phyloP scores from a whole-genome alignment of 2,888 invertebrate genomes.

The Gryllus longicercus region DNA sequence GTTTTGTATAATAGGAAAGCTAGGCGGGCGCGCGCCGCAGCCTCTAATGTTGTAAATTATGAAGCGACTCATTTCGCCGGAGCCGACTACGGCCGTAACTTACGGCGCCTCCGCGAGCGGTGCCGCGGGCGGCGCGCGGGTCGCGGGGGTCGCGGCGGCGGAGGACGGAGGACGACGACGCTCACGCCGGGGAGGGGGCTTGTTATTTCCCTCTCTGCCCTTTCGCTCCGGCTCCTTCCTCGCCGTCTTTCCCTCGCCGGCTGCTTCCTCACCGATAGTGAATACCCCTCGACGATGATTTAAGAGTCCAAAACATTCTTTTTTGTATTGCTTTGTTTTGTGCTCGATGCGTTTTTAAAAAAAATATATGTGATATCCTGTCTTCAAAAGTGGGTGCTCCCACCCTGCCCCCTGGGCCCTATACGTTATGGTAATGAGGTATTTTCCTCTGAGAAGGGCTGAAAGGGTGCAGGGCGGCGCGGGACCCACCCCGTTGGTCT shows the following conservation, averaged over 20 bases:
- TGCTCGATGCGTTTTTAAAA: not conserved
- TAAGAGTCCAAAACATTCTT: not conserved
- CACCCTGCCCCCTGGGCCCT: not conserved
- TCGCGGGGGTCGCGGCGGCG: not conserved
- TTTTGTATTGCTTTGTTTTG: slow-evolving; percentile 6
- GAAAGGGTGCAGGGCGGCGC: not conserved
- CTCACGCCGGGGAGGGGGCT: not conserved
- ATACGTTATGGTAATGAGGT: slow-evolving; percentile 17
- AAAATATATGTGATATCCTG: not conserved
- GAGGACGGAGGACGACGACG: not conserved
- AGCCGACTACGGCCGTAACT: slow-evolving; percentile 4
- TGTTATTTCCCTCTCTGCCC: not conserved
- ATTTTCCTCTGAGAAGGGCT: not conserved
- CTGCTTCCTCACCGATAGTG: not conserved
- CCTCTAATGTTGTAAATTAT: slow-evolving; percentile 17
- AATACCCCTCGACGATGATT: not conserved
- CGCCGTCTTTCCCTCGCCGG: not conserved
- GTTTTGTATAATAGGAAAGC: slow-evolving; percentile 17
- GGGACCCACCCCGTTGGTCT: slow-evolving; percentile 3
- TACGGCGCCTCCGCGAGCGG: not conserved
- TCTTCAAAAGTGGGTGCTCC: slow-evolving; percentile 9
- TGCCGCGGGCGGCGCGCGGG: not conserved
- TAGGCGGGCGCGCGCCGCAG: slow-evolving; percentile 5
- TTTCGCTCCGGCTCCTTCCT: not conserved
- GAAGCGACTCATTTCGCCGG: slow-evolving; percentile 10